Base-by-base conservation (phyloP, 1,140 invertebrate species). In the Helicoverpa zea region DNA sequence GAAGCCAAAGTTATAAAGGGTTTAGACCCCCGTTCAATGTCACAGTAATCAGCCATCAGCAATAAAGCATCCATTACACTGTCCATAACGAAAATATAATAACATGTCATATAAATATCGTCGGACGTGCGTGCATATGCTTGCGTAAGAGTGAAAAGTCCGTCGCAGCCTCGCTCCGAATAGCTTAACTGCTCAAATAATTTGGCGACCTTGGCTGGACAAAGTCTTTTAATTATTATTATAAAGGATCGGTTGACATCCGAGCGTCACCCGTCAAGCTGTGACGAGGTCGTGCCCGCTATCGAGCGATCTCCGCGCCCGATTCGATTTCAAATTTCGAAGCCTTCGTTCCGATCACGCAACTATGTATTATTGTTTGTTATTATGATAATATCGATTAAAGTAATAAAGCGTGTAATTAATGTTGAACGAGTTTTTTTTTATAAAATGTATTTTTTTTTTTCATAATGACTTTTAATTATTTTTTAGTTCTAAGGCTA, bases 11-110 rank as follows among this genome's bases (percentile, higher is more conserved):
- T 56, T 43, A 61, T 66, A 35, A 78, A 66, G 75, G 75, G 61
- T 78, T 23, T 78, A 78, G 75, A 61, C 9, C 56, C 47, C n/a
- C 61, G 35, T 59, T 79, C 77, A 79, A 79, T 79, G 77, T 59
- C 77, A 79, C 66, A 70, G 43, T 76, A 79, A 79, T 79, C 70
- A 82, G 73, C 58, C 49, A 18, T 68, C 61, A 66, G 51, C 75
- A 78, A 66, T 78, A 78, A 66, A 78, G 78, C 77, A 78, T 74
- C 52, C 81, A 85, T 87, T 86, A 85, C 64, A 80, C 64, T 82
- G 82, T 87, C 85, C 87, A 90, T 90, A 92, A 91, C 89, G 86
- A 92, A 91, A 92, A 91, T 85, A 88, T 91, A 91, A 92, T 89
- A 88, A 91, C 84, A 89, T 88, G 84, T 86, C 81, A 68, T 16